Percentiles rank a stretch among this genome's conserved stretches.
Evolutionary conservation across 1,140 invertebrate species (phyloP).

Genomic region (Drosophila quadrilineata): DNA sequence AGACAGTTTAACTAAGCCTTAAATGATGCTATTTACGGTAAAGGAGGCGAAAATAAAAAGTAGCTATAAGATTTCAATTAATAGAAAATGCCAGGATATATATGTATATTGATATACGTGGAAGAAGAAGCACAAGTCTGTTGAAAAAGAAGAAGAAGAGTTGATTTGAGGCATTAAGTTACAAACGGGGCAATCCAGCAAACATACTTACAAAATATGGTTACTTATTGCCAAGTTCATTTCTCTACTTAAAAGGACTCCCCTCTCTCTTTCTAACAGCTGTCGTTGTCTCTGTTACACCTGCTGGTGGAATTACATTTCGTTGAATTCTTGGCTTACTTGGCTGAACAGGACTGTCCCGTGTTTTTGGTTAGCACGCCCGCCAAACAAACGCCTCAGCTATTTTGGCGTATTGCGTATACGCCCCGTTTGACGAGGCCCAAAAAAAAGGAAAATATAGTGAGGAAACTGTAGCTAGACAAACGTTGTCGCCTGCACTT

Average conservation of each 20-base stretch:
- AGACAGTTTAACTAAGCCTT: slow-evolving; percentile 14
- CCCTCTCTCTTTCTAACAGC: too few relatives aligned
- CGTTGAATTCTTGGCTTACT: too few relatives aligned
- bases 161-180: slow-evolving; percentile 31
- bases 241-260: too few relatives aligned
- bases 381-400: too few relatives aligned
- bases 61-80: slow-evolving; percentile 60
- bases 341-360: too few relatives aligned
- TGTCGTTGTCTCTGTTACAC: too few relatives aligned
- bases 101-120: background rate
- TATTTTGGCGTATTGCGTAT: slow-evolving; percentile 27
- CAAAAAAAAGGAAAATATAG: too few relatives aligned
- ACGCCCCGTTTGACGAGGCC: slow-evolving; percentile 27
- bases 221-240: slow-evolving; percentile 11
- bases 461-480: too few relatives aligned
- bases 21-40: slow-evolving; percentile 27
- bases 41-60: slow-evolving; percentile 23
- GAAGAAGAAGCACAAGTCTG: background rate
- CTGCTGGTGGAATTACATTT: too few relatives aligned
- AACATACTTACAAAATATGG: slow-evolving; percentile 12
- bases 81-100: slow-evolving; percentile 23
- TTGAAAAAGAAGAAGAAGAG: slow-evolving; percentile 4
- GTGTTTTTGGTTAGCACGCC: too few relatives aligned
- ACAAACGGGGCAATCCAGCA: slow-evolving; percentile 19
- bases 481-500: too few relatives aligned